These are phyloP conservation scores for Orchestes rusci DNA, from an alignment of 2,888 invertebrate species.

Conservation along the genomic window DNA sequence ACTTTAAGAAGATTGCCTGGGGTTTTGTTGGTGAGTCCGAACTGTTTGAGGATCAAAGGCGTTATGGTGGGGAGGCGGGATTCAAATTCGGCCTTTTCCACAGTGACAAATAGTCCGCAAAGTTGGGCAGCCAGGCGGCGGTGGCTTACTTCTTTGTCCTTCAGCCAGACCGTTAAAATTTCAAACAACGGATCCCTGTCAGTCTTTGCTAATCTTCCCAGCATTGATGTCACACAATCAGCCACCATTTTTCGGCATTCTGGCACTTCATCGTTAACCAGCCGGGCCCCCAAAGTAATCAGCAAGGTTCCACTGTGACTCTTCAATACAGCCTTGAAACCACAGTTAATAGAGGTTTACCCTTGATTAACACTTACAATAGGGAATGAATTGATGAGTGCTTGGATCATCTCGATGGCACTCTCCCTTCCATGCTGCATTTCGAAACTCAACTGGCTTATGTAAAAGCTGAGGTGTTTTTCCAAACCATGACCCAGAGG, in stretches of 20 bases:
- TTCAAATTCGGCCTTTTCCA: constrained; percentile 66
- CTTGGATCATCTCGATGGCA: constrained; percentile 75
- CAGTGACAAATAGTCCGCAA: constrained; percentile 69
- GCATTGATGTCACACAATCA: constrained; percentile 61
- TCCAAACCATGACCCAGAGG: constrained; percentile 69
- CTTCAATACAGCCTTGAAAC: constrained; percentile 38
- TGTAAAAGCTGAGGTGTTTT: constrained; percentile 70
- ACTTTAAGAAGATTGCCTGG: constrained; percentile 57
- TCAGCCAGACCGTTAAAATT: constrained; percentile 61
- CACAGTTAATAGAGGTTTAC: not conserved
- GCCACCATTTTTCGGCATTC: constrained; percentile 69
- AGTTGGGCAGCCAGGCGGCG: constrained; percentile 72
- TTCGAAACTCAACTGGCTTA: constrained; percentile 76
- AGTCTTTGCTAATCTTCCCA: constrained; percentile 51
- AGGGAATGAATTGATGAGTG: constrained; percentile 70
- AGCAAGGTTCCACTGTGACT: constrained; percentile 62
- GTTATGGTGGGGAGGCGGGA: constrained; percentile 55
- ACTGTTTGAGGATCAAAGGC: constrained; percentile 47
- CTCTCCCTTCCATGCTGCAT: constrained; percentile 77
- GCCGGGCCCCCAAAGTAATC: constrained; percentile 64
- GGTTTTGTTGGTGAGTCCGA: constrained; percentile 32
- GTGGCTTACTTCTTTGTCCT: constrained; percentile 59
- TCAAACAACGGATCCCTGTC: constrained; percentile 64
- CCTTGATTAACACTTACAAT: constrained; percentile 48
- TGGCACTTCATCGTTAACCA: constrained; percentile 76